Percentiles rank a stretch among this genome's conserved stretches.
These are phyloP conservation scores for Peribatodes rhomboidaria DNA, from an alignment of 2,888 invertebrate genomes.

Conservation along the genomic window DNA sequence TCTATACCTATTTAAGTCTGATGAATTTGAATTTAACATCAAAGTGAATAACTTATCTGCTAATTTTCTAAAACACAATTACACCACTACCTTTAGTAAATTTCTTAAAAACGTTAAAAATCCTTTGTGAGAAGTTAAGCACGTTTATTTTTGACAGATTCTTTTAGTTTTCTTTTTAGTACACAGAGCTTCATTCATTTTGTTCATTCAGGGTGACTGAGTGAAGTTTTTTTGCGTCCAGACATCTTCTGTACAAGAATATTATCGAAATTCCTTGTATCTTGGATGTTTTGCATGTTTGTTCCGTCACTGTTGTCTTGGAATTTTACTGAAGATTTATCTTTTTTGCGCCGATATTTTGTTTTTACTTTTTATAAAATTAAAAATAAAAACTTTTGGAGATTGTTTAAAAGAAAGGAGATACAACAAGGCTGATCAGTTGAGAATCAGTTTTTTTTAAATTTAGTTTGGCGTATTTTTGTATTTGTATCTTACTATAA, in stretches of 20 bases:
- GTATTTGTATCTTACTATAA: too few relatives aligned
- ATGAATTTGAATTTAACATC: too few relatives aligned
- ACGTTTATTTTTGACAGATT: not conserved
- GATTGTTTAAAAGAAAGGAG: too few relatives aligned
- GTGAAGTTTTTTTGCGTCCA: not conserved
- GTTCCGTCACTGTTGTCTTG: not conserved
- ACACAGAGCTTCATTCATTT: not conserved
- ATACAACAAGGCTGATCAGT: too few relatives aligned
- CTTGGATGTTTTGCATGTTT: conserved; percentile 5
- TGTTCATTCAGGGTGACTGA: not conserved
- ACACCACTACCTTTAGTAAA: not conserved
- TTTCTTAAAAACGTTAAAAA: not conserved
- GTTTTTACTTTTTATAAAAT: too few relatives aligned
- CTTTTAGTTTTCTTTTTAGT: not conserved
- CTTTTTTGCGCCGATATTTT: not conserved
- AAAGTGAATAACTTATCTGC: too few relatives aligned
- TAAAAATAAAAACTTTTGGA: too few relatives aligned
- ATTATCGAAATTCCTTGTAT: not conserved
- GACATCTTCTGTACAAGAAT: not conserved
- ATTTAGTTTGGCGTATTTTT: too few relatives aligned
- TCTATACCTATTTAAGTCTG: too few relatives aligned
- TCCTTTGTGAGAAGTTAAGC: not conserved
- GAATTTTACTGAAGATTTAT: conserved; percentile 6
- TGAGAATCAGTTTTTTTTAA: too few relatives aligned
- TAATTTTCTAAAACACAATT: too few relatives aligned